Evolutionary conservation across 2,888 invertebrate species (phyloP), one percentile per base, ranked within the genome.

Genomic region (Cylindroiulus punctatus): DNA sequence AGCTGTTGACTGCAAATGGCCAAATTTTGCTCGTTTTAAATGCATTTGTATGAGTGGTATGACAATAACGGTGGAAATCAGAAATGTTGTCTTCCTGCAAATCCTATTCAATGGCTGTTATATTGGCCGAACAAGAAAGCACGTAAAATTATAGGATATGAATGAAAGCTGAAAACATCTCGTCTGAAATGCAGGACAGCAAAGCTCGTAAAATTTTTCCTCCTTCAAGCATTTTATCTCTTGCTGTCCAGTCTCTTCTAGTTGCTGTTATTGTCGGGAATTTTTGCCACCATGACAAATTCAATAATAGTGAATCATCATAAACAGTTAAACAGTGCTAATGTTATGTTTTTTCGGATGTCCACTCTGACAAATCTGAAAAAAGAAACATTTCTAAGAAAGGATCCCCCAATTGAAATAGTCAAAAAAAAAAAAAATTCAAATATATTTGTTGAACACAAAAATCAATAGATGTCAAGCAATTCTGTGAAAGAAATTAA

Each of bases 191-290:
- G 22, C 65, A 26, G 65, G 26, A 65, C 22, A 65, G 26, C 65
- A 65, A 57, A 19, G 19, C n/a, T 57, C 57, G 19, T 57, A 57
- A 57, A 42, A 57, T 7, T 57, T 57, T 57, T 19, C 19, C 19
- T 57, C 57, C 19, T 57, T 57, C 57, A n/a, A n/a, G 22, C 19
- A 57, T 57, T 57, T 57, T 57, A 57, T 57, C 22, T 57, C 57
- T 57, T 19, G n/a, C n/a, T n/a, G n/a, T 57, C 19, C 57, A 57
- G 7, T 57, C n/a, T 57, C 57, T 22, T 17, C 14, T 47, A 47
- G 47, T 12, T 47, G 47, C 14, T 57, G n/a, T 7, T n/a, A 57
- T n/a, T 8, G 57, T 3, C 57, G n/a, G 22, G 22, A 57, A 57
- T 57, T 57, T 57, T 57, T n/a, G n/a, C 22, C 22, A n/a, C 57